Evolutionary conservation across 2,113 vertebrate genomes (phyloP).

Genomic region (Lepisosteus osseus): DNA sequence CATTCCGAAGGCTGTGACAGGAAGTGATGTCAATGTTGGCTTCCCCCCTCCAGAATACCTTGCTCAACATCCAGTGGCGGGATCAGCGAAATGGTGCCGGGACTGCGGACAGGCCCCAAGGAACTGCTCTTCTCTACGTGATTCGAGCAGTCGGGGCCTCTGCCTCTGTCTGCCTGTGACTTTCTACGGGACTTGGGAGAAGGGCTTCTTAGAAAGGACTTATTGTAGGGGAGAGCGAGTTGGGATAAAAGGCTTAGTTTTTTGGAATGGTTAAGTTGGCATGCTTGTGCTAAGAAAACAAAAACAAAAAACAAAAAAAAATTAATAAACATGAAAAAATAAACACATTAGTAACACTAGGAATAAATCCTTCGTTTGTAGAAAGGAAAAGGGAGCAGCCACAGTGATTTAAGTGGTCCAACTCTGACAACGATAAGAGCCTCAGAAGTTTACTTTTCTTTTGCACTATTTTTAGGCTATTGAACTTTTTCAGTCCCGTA

Average conservation of each 20-base stretch:
- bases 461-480: too few relatives aligned
- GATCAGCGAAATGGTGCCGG: conserved; percentile 49
- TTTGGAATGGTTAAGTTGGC: conserved; percentile 60
- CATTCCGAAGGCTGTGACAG: background rate
- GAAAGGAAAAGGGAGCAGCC: too few relatives aligned
- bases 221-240: conserved; percentile 75
- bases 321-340: conserved; percentile 44
- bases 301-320: conserved; percentile 36
- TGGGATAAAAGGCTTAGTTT: conserved; percentile 79
- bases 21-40: background rate
- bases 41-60: conserved; percentile 72
- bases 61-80: conserved; percentile 70
- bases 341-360: conserved; percentile 58
- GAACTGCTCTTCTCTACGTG: conserved; percentile 49
- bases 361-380: too few relatives aligned
- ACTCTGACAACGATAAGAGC: too few relatives aligned
- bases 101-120: conserved; percentile 51
- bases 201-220: conserved; percentile 52
- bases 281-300: conserved; percentile 68
- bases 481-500: too few relatives aligned
- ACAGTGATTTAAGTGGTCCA: too few relatives aligned
- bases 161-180: conserved; percentile 39
- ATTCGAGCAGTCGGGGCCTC: conserved; percentile 41
- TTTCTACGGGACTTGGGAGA: conserved; percentile 54
- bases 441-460: too few relatives aligned